Conservation (phyloP, 2,888 invertebrate genomes). For the Protodeltote pygarga region DNA sequence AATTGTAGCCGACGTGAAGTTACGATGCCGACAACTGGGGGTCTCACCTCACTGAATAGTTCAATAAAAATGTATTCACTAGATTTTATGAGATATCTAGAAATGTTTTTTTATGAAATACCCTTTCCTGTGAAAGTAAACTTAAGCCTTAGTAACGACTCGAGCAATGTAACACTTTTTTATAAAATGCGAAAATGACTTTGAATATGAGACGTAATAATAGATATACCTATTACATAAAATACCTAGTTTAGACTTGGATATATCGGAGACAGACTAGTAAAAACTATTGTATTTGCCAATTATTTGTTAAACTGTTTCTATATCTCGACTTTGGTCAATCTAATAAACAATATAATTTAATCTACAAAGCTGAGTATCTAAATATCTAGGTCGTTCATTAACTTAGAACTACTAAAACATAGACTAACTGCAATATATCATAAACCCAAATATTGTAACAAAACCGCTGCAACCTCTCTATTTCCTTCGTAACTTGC, state of each 20-base stretch:
- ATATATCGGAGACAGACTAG: too few relatives aligned
- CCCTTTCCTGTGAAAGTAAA: too few relatives aligned
- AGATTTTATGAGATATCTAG: conserved; percentile 7
- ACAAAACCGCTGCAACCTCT: conserved; percentile 16
- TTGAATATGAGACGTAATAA: too few relatives aligned
- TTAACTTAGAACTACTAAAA: conserved; percentile 15
- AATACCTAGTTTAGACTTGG: too few relatives aligned
- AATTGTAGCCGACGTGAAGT: conserved; percentile 61
- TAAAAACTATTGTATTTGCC: too few relatives aligned
- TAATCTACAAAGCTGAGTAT: conserved; percentile 1
- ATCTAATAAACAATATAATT: too few relatives aligned
- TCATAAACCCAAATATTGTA: conserved; percentile 21
- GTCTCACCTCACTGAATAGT: conserved; percentile 31
- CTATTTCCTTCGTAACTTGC: conserved; percentile 41
- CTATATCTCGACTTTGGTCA: too few relatives aligned
- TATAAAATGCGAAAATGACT: too few relatives aligned
- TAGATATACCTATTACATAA: too few relatives aligned
- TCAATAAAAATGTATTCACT: conserved; percentile 19
- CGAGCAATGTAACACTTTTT: too few relatives aligned
- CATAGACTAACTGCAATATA: conserved; percentile 17
- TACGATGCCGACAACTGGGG: conserved; percentile 49
- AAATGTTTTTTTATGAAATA: conserved; percentile 14
- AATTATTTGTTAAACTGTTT: too few relatives aligned
- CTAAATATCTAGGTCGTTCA: conserved; percentile 3
- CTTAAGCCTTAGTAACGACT: too few relatives aligned